Conservation (phyloP, 2,113 vertebrate species). For the Pycnonotus jocosus region DNA sequence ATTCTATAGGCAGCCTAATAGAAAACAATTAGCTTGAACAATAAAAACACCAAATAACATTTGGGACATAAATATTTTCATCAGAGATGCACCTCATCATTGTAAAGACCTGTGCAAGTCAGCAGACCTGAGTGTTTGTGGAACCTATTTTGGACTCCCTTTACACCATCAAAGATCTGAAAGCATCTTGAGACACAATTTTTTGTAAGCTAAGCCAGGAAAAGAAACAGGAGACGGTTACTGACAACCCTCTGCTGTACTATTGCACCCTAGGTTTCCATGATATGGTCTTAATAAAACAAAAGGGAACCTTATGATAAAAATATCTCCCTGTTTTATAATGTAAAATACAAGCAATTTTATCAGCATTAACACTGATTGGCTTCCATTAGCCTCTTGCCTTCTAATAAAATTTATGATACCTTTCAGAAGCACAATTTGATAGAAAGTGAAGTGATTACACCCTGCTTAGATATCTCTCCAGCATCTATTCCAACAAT, state of each 20-base stretch:
- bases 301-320: conserved; percentile 64
- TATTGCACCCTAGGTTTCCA: conserved; percentile 37
- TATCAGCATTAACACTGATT: conserved; percentile 82
- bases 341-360: conserved; percentile 81
- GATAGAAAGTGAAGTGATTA: conserved; percentile 83
- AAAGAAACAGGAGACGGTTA: neutral
- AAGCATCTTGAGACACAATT: neutral
- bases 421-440: conserved; percentile 82
- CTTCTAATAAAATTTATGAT: conserved; percentile 85
- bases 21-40: conserved; percentile 72
- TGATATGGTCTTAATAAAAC: conserved; percentile 70
- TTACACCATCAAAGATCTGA: neutral
- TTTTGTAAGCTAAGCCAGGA: neutral
- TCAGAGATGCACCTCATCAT: conserved; percentile 50
- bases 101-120: conserved; percentile 23
- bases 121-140: neutral
- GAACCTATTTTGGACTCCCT: conserved; percentile 11
- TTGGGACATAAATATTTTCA: conserved; percentile 72
- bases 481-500: conserved; percentile 79
- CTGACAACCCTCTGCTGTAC: conserved; percentile 18
- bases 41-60: conserved; percentile 66
- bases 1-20: conserved; percentile 72
- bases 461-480: conserved; percentile 83
- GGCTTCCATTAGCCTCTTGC: conserved; percentile 82
- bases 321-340: conserved; percentile 73